Evolutionary conservation across 2,888 invertebrate species (phyloP).

Genomic region (Acrocyrtus sp.): DNA sequence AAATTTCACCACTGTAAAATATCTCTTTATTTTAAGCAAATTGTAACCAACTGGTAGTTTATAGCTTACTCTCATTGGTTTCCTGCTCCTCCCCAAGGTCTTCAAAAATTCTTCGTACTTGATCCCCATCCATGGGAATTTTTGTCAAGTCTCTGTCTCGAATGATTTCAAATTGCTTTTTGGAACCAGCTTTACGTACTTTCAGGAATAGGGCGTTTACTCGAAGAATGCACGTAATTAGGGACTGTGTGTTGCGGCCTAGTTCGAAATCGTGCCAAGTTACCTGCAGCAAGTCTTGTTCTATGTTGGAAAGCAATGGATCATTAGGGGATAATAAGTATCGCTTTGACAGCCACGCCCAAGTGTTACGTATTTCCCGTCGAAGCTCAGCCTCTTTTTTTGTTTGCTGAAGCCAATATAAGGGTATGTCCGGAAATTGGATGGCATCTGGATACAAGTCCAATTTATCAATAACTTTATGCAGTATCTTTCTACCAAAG

Average conservation of each 20-base stretch:
- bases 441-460: constrained; percentile 16
- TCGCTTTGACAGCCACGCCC: constrained; percentile 30
- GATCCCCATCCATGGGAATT: constrained; percentile 6
- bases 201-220: constrained; percentile 17
- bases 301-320: constrained; percentile 26
- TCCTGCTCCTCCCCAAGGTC: neutral
- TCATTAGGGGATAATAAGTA: constrained; percentile 35
- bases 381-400: constrained; percentile 15
- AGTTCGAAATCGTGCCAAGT: constrained; percentile 34
- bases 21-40: too few species aligned
- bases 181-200: neutral
- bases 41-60: too few species aligned
- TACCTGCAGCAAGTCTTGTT: constrained; percentile 12
- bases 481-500: constrained; percentile 3
- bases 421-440: constrained; percentile 23
- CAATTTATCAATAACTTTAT: neutral
- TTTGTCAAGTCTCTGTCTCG: constrained; percentile 4
- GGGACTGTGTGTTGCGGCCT: constrained; percentile 11
- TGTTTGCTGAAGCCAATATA: constrained; percentile 35
- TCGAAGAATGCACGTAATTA: constrained; percentile 12
- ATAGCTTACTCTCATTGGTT: too few species aligned
- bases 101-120: constrained; percentile 1
- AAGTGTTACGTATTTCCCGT: constrained; percentile 37
- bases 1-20: too few species aligned
- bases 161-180: constrained; percentile 6